phyloP scores from a whole-genome alignment of 2,797 vertebrate species.

The Aplochiton taeniatus region DNA sequence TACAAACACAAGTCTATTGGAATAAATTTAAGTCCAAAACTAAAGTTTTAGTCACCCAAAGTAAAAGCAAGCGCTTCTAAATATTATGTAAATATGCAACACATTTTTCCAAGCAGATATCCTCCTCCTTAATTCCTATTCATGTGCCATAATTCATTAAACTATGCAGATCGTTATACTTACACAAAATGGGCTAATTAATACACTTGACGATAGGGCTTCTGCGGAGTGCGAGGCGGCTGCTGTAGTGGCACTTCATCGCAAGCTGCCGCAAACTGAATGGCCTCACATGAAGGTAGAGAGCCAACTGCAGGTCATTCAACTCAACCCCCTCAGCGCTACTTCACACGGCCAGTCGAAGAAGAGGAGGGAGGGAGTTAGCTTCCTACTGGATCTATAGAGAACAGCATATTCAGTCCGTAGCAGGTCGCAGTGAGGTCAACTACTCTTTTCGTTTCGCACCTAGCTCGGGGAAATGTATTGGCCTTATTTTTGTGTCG shows the following conservation, averaged over 20 bases:
- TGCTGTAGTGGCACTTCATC: slow-evolving; percentile 69
- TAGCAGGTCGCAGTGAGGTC: too few species aligned
- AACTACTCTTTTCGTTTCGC: too few species aligned
- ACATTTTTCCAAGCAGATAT: slow-evolving; percentile 71
- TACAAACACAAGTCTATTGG: slow-evolving; percentile 62
- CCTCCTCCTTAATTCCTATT: slow-evolving; percentile 67
- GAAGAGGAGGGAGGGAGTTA: too few species aligned
- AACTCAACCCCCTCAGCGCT: too few species aligned
- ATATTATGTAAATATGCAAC: slow-evolving; percentile 77
- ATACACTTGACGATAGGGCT: slow-evolving; percentile 73
- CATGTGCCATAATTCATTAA: slow-evolving; percentile 72
- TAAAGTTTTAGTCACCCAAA: slow-evolving; percentile 35
- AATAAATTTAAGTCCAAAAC: slow-evolving; percentile 65
- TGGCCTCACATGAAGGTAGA: background rate
- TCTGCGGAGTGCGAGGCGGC: slow-evolving; percentile 48
- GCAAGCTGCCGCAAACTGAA: slow-evolving; percentile 54
- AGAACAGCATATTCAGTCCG: too few species aligned
- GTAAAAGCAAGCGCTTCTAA: slow-evolving; percentile 58
- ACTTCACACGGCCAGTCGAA: too few species aligned
- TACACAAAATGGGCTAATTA: slow-evolving; percentile 78
- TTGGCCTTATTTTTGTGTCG: slow-evolving; percentile 31
- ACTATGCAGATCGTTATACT: slow-evolving; percentile 72
- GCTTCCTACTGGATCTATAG: too few species aligned
- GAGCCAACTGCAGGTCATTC: too few species aligned
- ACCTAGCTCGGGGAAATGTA: too few species aligned